These are phyloP conservation scores for Trichogramma dendrolimi DNA, from an alignment of 2,888 invertebrate genomes.

Conservation along the genomic window DNA sequence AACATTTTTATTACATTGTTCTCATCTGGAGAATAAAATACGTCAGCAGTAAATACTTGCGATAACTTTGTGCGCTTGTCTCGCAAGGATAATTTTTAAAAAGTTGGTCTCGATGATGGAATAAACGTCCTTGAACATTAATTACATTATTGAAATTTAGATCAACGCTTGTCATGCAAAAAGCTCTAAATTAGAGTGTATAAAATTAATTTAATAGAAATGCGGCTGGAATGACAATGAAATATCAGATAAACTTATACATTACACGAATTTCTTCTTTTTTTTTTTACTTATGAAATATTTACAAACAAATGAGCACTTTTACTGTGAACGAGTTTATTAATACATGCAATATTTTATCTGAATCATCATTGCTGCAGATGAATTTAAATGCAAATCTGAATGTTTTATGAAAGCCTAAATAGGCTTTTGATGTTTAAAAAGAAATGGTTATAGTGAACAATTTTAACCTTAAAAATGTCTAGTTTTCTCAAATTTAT, in stretches of 20 bases:
- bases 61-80: slow-evolving; percentile 28
- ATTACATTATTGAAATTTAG: too few relatives aligned
- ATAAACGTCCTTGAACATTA: slow-evolving; percentile 9
- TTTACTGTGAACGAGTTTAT: too few relatives aligned
- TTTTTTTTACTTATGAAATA: slow-evolving; percentile 19
- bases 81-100: slow-evolving; percentile 25
- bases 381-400: too few relatives aligned
- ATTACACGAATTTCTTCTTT: not conserved
- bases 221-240: slow-evolving; percentile 28
- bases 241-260: slow-evolving; percentile 9
- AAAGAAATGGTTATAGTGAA: too few relatives aligned
- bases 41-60: slow-evolving; percentile 30
- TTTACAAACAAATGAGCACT: too few relatives aligned
- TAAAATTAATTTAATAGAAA: slow-evolving; percentile 16
- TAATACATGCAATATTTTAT: too few relatives aligned
- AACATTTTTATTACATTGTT: slow-evolving; percentile 19
- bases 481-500: too few relatives aligned
- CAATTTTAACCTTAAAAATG: too few relatives aligned
- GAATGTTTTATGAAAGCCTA: too few relatives aligned
- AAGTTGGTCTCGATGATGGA: slow-evolving; percentile 23
- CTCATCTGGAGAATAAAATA: slow-evolving; percentile 27
- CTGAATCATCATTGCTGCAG: too few relatives aligned
- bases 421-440: too few relatives aligned
- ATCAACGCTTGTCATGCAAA: slow-evolving; percentile 9
- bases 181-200: slow-evolving; percentile 17